Evolutionary conservation across 2,113 vertebrate species (phyloP).

Genomic region (Ifrita kowaldi): DNA sequence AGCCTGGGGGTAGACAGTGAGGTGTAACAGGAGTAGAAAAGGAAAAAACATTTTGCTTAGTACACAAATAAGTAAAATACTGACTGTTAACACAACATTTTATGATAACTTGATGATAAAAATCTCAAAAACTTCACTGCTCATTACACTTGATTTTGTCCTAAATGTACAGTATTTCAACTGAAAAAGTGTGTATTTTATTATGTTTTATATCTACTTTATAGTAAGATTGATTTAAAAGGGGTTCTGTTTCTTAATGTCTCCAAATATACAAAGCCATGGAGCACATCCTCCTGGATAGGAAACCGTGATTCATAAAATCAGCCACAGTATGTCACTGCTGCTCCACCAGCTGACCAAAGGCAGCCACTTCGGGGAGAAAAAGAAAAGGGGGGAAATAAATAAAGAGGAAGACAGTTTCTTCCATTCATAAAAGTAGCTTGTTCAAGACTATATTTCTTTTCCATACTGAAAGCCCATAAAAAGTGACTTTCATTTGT

Average conservation of each 20-base stretch:
- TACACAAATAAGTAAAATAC: not conserved
- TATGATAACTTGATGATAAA: not conserved
- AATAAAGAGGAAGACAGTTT: not conserved
- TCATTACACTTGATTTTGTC: not conserved
- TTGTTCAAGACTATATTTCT: not conserved
- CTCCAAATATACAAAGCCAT: not conserved
- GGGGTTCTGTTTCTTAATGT: not conserved
- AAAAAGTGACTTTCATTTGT: not conserved
- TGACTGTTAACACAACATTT: not conserved
- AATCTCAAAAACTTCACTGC: not conserved
- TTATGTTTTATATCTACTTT: not conserved
- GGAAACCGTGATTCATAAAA: conserved; percentile 26
- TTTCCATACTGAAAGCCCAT: not conserved
- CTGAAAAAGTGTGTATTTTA: not conserved
- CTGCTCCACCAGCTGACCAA: conserved; percentile 41
- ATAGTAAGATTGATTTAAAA: not conserved
- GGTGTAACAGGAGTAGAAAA: not conserved
- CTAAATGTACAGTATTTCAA: not conserved
- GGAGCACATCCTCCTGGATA: not conserved
- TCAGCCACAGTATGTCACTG: conserved; percentile 62
- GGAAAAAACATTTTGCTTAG: not conserved
- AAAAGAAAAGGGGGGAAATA: not conserved
- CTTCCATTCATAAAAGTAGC: not conserved
- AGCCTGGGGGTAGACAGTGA: not conserved
- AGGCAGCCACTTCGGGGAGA: fast-evolving